These are phyloP conservation scores for Chionoecetes opilio DNA, from an alignment of 1,140 invertebrate species.

Conservation along the genomic window DNA sequence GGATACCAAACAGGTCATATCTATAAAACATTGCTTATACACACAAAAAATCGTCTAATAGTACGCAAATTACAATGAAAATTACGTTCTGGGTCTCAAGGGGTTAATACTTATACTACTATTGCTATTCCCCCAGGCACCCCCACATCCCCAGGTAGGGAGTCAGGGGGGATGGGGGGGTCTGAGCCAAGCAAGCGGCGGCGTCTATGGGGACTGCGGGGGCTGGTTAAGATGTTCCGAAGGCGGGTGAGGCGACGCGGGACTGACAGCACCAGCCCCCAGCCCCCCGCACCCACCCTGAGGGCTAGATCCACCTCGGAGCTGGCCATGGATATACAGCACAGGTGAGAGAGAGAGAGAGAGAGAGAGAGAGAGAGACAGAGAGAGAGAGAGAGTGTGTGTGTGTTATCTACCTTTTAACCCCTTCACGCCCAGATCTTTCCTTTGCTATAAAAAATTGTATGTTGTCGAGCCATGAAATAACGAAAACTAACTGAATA, in stretches of 20 bases:
- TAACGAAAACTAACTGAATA: too few relatives aligned
- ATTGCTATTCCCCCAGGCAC: neutral
- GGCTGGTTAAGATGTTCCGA: slow-evolving; percentile 89
- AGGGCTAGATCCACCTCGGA: slow-evolving; percentile 86
- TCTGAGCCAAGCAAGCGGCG: slow-evolving; percentile 63
- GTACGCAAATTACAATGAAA: too few relatives aligned
- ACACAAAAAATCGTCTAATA: neutral
- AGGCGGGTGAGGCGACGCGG: slow-evolving; percentile 83
- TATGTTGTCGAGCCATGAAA: too few relatives aligned
- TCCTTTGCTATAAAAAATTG: too few relatives aligned
- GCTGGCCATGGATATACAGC: slow-evolving; percentile 85
- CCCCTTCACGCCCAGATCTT: too few relatives aligned
- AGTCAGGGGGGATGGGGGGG: neutral
- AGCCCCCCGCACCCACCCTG: slow-evolving; percentile 82
- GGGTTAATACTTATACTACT: too few relatives aligned
- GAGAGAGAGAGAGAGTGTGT: too few relatives aligned
- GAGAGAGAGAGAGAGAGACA: slow-evolving; percentile 82
- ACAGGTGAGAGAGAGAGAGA: slow-evolving; percentile 83
- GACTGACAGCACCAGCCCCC: slow-evolving; percentile 72
- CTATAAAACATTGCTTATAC: too few relatives aligned
- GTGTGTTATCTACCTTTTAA: too few relatives aligned
- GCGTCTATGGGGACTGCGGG: slow-evolving; percentile 84
- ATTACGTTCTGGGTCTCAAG: too few relatives aligned
- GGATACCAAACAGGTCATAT: too few relatives aligned
- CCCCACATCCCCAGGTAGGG: slow-evolving; percentile 1